Evolutionary conservation across 2,113 vertebrate species (phyloP).

Genomic region (Piaya cayana): DNA sequence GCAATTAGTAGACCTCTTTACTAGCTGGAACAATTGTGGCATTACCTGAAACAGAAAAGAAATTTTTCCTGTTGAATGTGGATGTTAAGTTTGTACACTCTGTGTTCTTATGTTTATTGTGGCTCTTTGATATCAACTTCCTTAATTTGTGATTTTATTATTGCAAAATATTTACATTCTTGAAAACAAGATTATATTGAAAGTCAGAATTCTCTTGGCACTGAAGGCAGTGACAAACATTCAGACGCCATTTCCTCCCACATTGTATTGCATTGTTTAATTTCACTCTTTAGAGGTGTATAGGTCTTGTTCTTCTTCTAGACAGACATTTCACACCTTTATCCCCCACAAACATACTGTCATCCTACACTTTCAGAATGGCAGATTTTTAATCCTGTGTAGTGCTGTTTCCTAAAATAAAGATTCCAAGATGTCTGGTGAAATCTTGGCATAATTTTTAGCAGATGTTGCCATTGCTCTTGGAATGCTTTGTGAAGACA

Average conservation of each 20-base stretch:
- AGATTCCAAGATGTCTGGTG: conserved; percentile 70
- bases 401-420: conserved; percentile 75
- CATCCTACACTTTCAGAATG: conserved; percentile 71
- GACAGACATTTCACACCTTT: conserved; percentile 78
- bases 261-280: conserved; percentile 68
- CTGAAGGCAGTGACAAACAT: conserved; percentile 60
- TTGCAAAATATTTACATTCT: conserved; percentile 39
- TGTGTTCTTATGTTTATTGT: neutral
- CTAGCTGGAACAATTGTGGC: neutral
- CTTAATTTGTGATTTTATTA: conserved; percentile 8
- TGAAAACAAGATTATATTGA: conserved; percentile 21
- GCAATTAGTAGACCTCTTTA: neutral
- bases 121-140: conserved; percentile 15
- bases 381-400: conserved; percentile 66
- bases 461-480: conserved; percentile 75
- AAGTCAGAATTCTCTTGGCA: conserved; percentile 58
- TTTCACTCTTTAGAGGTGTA: conserved; percentile 69
- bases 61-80: neutral
- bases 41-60: neutral
- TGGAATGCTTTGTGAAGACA: conserved; percentile 50
- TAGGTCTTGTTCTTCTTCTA: conserved; percentile 74
- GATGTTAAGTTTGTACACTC: neutral
- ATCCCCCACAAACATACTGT: conserved; percentile 74
- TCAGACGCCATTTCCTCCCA: conserved; percentile 62
- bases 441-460: conserved; percentile 70